phyloP scores from a whole-genome alignment of 2,797 vertebrate species.

The Myotis vivesi region DNA sequence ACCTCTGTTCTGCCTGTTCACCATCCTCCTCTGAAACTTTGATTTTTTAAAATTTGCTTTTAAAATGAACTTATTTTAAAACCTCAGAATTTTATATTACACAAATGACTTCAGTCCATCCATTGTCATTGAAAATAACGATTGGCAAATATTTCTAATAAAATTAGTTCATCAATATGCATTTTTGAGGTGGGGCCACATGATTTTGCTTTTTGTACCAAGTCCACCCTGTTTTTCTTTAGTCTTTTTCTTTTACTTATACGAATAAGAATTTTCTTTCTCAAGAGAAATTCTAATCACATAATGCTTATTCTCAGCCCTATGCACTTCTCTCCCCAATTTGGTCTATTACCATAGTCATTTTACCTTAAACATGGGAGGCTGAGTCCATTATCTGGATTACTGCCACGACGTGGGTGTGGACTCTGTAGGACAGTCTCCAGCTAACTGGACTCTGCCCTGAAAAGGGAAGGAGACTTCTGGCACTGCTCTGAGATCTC shows the following conservation, averaged over 20 bases:
- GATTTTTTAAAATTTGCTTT: background rate
- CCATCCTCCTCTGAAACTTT: background rate
- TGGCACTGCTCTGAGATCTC: background rate
- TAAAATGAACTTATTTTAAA: background rate
- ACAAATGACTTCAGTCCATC: background rate
- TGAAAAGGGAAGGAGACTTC: background rate
- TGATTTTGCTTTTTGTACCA: background rate
- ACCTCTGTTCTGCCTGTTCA: background rate
- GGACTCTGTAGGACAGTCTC: background rate
- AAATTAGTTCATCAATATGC: background rate
- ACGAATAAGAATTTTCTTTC: background rate
- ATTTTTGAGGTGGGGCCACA: background rate
- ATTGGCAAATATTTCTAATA: background rate
- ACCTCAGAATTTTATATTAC: background rate
- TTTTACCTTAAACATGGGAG: background rate
- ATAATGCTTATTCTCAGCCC: background rate
- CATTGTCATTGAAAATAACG: background rate
- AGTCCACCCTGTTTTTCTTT: background rate
- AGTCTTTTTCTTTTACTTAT: background rate
- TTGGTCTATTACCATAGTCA: background rate
- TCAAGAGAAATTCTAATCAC: background rate
- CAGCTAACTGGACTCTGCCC: background rate
- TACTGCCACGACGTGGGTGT: background rate
- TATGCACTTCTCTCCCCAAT: background rate
- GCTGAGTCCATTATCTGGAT: background rate